Evolutionary conservation across 2,888 invertebrate genomes (phyloP), one percentile per base, ranked within the genome.

Genomic region (Ctenicera cuprea): DNA sequence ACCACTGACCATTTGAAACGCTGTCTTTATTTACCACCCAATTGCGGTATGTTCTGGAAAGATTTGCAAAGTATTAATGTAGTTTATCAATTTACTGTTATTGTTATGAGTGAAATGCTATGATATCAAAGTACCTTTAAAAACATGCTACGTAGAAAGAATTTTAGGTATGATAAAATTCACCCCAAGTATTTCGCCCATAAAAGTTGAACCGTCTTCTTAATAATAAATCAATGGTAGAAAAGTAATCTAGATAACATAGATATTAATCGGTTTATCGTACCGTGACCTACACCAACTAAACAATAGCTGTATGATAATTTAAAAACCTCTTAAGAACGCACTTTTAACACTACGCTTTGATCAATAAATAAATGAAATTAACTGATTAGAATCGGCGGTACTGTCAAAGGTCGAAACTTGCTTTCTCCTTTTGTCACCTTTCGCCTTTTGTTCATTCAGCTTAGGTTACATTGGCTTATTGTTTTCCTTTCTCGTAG

Each of bases 401-500:
- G 54, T 30, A 14, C 14, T 54, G 26, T 54, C 4, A 54, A 54
- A 54, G 54, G 30, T 54, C 30, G 8, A 18, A 26, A 52, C 26
- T 54, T 54, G 33, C 54, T 54, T 54, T 54, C 54, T 22, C 54
- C 54, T 54, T 26, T 30, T 54, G 54, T 54, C 54, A 54, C 54
- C 54, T 54, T 54, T 54, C 54, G 30, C 54, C 54, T 54, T 30
- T 54, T 54, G 54, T 54, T 54, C 54, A 14, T 14, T 54, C 33
- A 12, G 14, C 33, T 54, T 54, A 26, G 18, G 11, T 52, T 26
- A 22, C n/a, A 43, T 43, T 43, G 41, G 8, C 7, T 9, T 33
- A 9, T 33, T 33, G 33, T 33, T 33, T 33, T 9, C 33, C 33
- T 33, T 33, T 33, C 33, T 33, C 33, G 14, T 43, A 1, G 43